Conservation (phyloP, 2,113 vertebrate genomes). For the Talpa occidentalis region DNA sequence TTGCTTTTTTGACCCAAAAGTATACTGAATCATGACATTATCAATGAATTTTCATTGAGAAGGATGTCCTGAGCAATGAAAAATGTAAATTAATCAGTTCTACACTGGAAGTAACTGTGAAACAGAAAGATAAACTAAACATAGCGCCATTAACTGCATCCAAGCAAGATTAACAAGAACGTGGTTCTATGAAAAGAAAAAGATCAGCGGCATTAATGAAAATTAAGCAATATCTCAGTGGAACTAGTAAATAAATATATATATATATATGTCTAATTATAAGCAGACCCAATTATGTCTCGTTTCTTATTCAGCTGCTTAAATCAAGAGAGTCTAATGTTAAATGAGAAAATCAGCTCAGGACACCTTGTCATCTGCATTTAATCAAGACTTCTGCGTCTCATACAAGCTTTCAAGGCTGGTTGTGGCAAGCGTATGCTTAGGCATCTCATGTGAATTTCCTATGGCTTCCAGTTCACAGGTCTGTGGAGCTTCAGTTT, state of each 20-base stretch:
- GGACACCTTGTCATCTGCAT: conserved; percentile 56
- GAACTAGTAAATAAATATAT: conserved; percentile 64
- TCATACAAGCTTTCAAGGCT: background rate
- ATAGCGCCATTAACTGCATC: conserved; percentile 45
- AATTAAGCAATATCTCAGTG: conserved; percentile 61
- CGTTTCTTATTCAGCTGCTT: conserved; percentile 54
- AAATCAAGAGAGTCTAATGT: conserved; percentile 67
- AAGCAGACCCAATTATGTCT: conserved; percentile 59
- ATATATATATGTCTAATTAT: conserved; percentile 66
- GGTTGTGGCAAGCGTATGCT: background rate
- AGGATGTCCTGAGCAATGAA: conserved; percentile 6
- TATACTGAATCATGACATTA: background rate
- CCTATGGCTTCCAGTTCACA: background rate
- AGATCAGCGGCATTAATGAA: conserved; percentile 47
- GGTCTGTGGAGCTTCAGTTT: background rate
- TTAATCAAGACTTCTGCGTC: conserved; percentile 60
- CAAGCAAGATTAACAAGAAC: conserved; percentile 33
- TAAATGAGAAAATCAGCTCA: conserved; percentile 69
- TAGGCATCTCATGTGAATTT: background rate
- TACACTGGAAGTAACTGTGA: conserved; percentile 25
- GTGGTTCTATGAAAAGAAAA: conserved; percentile 27
- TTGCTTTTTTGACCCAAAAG: conserved; percentile 39
- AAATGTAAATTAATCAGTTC: conserved; percentile 40
- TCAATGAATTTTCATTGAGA: conserved; percentile 16
- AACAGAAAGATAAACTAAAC: conserved; percentile 52